Conservation (phyloP, 2,888 invertebrate species). For the Pseudoips prasinana region DNA sequence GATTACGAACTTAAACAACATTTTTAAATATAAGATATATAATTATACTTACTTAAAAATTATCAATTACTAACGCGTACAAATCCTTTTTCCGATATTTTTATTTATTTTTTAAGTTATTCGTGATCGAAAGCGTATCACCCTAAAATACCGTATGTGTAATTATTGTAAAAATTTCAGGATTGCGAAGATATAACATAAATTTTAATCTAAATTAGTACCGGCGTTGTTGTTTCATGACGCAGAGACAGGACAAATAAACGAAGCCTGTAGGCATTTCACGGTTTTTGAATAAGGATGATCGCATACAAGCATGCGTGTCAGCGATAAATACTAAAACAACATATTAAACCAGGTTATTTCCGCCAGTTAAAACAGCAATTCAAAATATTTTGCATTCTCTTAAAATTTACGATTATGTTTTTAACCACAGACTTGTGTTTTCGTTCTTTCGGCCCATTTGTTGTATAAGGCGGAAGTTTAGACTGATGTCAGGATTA, state of each 20-base stretch:
- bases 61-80: too few relatives aligned
- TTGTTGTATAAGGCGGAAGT: slow-evolving; percentile 28
- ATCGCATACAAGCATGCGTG: slow-evolving; percentile 9
- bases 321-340: slow-evolving; percentile 19
- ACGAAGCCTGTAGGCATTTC: slow-evolving; percentile 14
- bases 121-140: too few relatives aligned
- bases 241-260: slow-evolving; percentile 20
- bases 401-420: slow-evolving; percentile 39
- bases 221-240: slow-evolving; percentile 9
- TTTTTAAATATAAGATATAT: too few relatives aligned
- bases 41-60: too few relatives aligned
- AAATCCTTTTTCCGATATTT: too few relatives aligned
- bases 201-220: slow-evolving; percentile 6
- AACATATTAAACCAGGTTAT: slow-evolving; percentile 27
- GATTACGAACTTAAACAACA: too few relatives aligned
- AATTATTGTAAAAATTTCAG: too few relatives aligned
- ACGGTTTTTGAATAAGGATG: slow-evolving; percentile 20
- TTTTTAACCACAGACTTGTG: slow-evolving; percentile 21
- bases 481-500: slow-evolving; percentile 19
- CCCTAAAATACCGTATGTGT: too few relatives aligned
- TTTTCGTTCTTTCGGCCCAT: slow-evolving; percentile 29
- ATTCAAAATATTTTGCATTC: slow-evolving; percentile 41
- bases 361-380: slow-evolving; percentile 29
- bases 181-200: neutral
- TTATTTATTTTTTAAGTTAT: too few relatives aligned